Evolutionary conservation across 2,797 vertebrate species (phyloP).

Genomic region (Epinephelus awoara): DNA sequence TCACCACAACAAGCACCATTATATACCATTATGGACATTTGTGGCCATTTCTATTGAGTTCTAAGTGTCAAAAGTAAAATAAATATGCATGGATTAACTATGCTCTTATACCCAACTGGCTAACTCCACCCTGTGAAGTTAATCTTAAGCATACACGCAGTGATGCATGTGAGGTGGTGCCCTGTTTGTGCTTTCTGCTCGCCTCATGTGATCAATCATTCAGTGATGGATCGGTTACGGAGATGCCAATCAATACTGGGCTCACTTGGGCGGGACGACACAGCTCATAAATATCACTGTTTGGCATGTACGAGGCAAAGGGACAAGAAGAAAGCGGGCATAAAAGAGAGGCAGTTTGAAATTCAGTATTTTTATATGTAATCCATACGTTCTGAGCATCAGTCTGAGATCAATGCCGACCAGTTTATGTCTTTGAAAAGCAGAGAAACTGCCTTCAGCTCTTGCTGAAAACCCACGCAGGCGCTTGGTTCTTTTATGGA

Average conservation of each 20-base stretch:
- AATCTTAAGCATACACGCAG: constrained; percentile 37
- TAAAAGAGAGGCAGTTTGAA: constrained; percentile 3
- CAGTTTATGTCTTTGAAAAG: constrained; percentile 37
- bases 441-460: constrained; percentile 29
- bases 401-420: constrained; percentile 27
- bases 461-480: constrained; percentile 30
- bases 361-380: constrained; percentile 36
- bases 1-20: too few species aligned
- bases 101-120: neutral
- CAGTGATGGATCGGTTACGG: constrained; percentile 59
- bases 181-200: constrained; percentile 45
- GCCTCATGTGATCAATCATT: constrained; percentile 53
- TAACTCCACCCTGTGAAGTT: constrained; percentile 21
- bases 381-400: constrained; percentile 31
- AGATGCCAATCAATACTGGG: constrained; percentile 62
- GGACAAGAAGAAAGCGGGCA: constrained; percentile 7
- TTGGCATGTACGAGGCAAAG: constrained; percentile 17
- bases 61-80: neutral
- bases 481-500: constrained; percentile 15
- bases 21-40: too few species aligned
- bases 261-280: constrained; percentile 34
- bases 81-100: neutral
- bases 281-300: constrained; percentile 55
- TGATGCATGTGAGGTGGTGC: constrained; percentile 42
- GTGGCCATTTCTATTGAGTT: too few species aligned